A percentile compares a stretch with the other conserved stretches of the same genome.
These are phyloP conservation scores for Hydrolagus affinis DNA, from an alignment of 2,113 vertebrate species.

Conservation along the genomic window DNA sequence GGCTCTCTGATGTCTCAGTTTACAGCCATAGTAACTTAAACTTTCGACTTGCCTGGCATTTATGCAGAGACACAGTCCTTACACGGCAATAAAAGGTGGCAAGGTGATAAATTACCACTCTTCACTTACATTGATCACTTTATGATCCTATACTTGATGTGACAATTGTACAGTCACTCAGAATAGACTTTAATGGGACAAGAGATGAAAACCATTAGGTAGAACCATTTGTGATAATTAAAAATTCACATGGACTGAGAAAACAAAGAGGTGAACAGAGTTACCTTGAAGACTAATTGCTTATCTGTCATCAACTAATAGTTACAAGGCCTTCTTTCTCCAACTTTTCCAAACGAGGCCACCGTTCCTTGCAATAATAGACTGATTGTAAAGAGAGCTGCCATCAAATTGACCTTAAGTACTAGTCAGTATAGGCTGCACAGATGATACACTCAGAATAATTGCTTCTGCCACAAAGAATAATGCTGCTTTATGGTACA, in stretches of 20 bases:
- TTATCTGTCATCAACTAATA: constrained; percentile 14
- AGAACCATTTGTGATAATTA: constrained; percentile 35
- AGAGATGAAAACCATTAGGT: constrained; percentile 62
- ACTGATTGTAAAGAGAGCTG: not conserved
- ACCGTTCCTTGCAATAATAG: not conserved
- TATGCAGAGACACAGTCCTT: constrained; percentile 52
- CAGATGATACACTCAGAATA: constrained; percentile 24
- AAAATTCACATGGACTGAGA: constrained; percentile 13
- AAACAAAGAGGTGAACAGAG: constrained; percentile 12
- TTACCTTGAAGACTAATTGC: constrained; percentile 23
- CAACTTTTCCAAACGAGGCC: constrained; percentile 4
- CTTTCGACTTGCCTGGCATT: constrained; percentile 28
- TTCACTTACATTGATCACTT: constrained; percentile 95
- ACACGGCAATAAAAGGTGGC: constrained; percentile 76
- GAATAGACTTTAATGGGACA: constrained; percentile 82
- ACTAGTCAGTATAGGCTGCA: not conserved
- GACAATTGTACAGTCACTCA: constrained; percentile 85
- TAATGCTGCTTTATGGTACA: constrained; percentile 11
- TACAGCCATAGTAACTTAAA: constrained; percentile 30
- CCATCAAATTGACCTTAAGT: not conserved
- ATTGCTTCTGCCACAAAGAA: constrained; percentile 26
- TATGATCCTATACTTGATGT: constrained; percentile 76
- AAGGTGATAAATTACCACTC: constrained; percentile 97
- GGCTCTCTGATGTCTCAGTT: not conserved
- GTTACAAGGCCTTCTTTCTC: constrained; percentile 27